Conservation (phyloP, 2,888 invertebrate species). For the Melanostoma scalare region DNA sequence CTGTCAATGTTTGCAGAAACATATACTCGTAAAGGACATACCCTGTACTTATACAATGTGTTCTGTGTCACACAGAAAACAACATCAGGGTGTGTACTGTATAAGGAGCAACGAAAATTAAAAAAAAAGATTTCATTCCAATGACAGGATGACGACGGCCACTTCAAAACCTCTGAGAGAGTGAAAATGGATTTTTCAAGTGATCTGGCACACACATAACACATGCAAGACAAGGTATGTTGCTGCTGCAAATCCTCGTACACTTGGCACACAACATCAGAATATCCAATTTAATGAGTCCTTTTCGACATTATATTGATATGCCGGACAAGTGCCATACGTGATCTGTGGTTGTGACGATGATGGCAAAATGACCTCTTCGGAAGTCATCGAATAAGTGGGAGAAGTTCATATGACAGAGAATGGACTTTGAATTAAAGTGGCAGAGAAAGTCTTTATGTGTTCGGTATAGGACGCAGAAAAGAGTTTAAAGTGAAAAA, state of each 20-base stretch:
- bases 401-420: conserved; percentile 9
- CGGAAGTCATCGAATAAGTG: neutral
- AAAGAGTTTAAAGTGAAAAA: too few relatives aligned
- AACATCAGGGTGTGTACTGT: neutral
- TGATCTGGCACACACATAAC: conserved; percentile 27
- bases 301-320: conserved; percentile 62
- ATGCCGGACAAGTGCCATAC: conserved; percentile 51
- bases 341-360: conserved; percentile 28
- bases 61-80: conserved; percentile 46
- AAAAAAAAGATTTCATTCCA: conserved; percentile 54
- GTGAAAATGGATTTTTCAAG: conserved; percentile 65
- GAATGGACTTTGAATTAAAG: too few relatives aligned
- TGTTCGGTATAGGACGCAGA: too few relatives aligned
- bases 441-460: too few relatives aligned
- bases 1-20: conserved; percentile 55
- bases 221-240: conserved; percentile 2
- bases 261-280: neutral
- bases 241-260: neutral
- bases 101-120: conserved; percentile 4
- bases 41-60: conserved; percentile 24
- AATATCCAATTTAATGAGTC: conserved; percentile 68
- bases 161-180: conserved; percentile 47
- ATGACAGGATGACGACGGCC: conserved; percentile 57
- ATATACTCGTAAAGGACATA: conserved; percentile 31
- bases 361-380: conserved; percentile 9